A percentile compares a stretch with the other conserved stretches of the same genome.
Conservation (phyloP, 2,888 invertebrate genomes). For the Hesperia comma region DNA sequence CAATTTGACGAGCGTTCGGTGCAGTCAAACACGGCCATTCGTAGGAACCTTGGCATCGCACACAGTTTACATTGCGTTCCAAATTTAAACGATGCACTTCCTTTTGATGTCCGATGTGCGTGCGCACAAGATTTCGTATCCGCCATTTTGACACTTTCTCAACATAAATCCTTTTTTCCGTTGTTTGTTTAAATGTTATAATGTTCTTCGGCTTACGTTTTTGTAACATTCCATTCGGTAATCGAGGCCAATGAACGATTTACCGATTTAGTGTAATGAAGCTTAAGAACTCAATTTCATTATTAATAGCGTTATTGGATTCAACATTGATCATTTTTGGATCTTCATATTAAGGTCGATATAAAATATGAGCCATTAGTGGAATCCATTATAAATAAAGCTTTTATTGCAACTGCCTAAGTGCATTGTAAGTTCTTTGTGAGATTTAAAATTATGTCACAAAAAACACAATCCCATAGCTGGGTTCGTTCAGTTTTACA, state of each 20-base stretch:
- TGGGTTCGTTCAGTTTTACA: too few species aligned
- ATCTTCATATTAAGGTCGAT: conserved; percentile 5
- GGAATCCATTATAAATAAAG: neutral
- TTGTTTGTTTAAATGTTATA: conserved; percentile 17
- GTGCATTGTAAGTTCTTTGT: too few species aligned
- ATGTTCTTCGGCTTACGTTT: conserved; percentile 6
- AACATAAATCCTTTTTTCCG: conserved; percentile 4
- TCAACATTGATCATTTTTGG: conserved; percentile 12
- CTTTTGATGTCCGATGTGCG: conserved; percentile 55
- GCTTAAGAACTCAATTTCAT: conserved; percentile 14
- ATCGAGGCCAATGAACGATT: conserved; percentile 14
- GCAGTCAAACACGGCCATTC: conserved; percentile 46
- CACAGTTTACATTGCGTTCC: conserved; percentile 55
- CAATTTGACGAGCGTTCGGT: conserved; percentile 48
- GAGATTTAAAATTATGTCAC: too few species aligned
- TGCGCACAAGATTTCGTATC: conserved; percentile 40
- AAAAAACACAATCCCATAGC: too few species aligned
- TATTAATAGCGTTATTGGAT: conserved; percentile 4
- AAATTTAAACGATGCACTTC: conserved; percentile 62
- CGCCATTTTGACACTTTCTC: conserved; percentile 29
- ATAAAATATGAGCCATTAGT: neutral
- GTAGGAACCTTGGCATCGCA: conserved; percentile 61
- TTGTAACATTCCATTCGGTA: conserved; percentile 14
- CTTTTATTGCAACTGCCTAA: too few species aligned
- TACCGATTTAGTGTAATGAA: conserved; percentile 18